Conservation (phyloP, 2,888 invertebrate species). For the Amitus sp. region DNA sequence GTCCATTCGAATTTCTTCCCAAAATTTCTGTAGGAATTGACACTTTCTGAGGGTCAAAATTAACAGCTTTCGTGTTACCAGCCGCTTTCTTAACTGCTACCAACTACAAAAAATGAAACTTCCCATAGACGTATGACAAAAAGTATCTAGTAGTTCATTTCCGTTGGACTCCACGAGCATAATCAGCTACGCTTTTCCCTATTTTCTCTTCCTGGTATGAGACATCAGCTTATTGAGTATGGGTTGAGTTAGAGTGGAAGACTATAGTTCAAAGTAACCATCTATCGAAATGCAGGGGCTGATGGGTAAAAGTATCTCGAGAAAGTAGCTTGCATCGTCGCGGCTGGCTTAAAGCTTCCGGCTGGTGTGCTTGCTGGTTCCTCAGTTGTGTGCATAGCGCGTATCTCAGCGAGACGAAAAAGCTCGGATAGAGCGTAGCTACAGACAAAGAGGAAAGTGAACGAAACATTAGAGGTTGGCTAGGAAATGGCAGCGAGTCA, state of each 20-base stretch:
- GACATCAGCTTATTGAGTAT: conserved; percentile 20
- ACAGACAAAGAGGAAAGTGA: not conserved
- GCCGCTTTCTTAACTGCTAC: too few relatives aligned
- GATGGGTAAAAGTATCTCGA: conserved; percentile 25
- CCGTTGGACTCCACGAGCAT: not conserved
- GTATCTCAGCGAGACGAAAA: conserved; percentile 27
- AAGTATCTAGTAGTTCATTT: not conserved
- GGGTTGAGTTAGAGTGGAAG: conserved; percentile 17
- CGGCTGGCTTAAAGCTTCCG: conserved; percentile 42
- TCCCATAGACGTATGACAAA: not conserved
- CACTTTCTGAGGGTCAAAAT: too few relatives aligned
- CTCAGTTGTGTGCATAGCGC: conserved; percentile 38
- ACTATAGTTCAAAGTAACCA: conserved; percentile 11
- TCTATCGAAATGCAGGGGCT: conserved; percentile 11
- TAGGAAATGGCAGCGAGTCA: conserved; percentile 36
- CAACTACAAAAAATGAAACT: too few relatives aligned
- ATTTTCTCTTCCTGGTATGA: not conserved
- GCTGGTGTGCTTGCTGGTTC: conserved; percentile 33
- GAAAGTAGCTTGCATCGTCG: conserved; percentile 36
- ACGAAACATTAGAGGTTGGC: not conserved
- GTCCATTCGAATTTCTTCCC: too few relatives aligned
- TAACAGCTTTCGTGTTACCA: too few relatives aligned
- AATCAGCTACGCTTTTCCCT: conserved; percentile 6
- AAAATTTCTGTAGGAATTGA: too few relatives aligned
- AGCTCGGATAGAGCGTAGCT: conserved; percentile 11